phyloP scores from a whole-genome alignment of 2,888 invertebrate genomes.

The Tinea pellionella region DNA sequence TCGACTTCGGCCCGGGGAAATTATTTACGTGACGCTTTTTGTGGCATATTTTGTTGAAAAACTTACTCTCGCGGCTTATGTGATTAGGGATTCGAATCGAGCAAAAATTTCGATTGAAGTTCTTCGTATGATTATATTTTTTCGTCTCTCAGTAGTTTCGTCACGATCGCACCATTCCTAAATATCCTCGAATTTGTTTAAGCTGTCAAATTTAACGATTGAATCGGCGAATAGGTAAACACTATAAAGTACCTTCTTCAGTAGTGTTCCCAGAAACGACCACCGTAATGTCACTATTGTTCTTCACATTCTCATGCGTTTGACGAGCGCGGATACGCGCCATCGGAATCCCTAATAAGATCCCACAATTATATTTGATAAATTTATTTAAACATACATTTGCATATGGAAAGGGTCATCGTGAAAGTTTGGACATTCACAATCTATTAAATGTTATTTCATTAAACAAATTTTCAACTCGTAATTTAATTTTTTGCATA shows the following conservation, averaged over 20 bases:
- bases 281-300: conserved; percentile 65
- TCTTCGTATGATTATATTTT: neutral
- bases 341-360: conserved; percentile 38
- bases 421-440: conserved; percentile 34
- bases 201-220: conserved; percentile 7
- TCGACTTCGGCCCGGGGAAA: conserved; percentile 27
- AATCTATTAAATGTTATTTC: neutral
- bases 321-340: conserved; percentile 58
- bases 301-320: conserved; percentile 53
- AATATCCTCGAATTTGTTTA: conserved; percentile 10
- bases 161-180: neutral
- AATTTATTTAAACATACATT: conserved; percentile 30
- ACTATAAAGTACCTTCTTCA: conserved; percentile 38
- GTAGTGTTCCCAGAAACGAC: conserved; percentile 58
- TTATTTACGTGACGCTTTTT: conserved; percentile 36
- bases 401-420: conserved; percentile 37
- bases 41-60: conserved; percentile 20
- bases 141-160: neutral
- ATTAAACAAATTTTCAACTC: neutral
- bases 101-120: conserved; percentile 4
- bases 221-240: conserved; percentile 24
- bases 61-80: neutral
- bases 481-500: neutral
- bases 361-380: conserved; percentile 15
- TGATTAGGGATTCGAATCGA: conserved; percentile 7